These are phyloP conservation scores for Patiria miniata DNA, from an alignment of 35 echinoderm and acorn worm species.

Conservation along the genomic window DNA sequence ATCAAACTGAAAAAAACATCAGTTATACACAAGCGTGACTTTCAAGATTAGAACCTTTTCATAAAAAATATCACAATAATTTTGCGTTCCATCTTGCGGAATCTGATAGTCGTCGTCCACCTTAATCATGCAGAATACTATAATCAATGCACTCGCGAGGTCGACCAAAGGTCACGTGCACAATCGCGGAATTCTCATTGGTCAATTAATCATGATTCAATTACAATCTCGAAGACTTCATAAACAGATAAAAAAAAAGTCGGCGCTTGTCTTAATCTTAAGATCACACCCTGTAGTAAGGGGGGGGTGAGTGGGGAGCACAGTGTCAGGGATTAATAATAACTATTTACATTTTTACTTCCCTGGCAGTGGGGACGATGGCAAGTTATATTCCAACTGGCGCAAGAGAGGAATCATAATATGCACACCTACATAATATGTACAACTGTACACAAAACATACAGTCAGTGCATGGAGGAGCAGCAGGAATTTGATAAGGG, in stretches of 20 bases:
- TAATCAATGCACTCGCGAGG: neutral
- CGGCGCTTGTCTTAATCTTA: too few species aligned
- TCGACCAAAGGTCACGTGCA: conserved; percentile 26
- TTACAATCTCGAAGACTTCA: neutral
- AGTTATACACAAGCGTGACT: neutral
- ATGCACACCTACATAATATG: too few species aligned
- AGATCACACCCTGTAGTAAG: too few species aligned
- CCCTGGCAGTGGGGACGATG: too few species aligned
- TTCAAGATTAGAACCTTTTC: neutral
- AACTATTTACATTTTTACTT: too few species aligned
- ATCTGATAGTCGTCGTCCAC: neutral
- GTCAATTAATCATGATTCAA: conserved; percentile 32
- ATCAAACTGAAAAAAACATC: neutral
- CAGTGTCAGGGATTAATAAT: too few species aligned
- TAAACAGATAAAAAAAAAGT: neutral
- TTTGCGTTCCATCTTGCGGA: neutral
- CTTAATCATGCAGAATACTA: neutral
- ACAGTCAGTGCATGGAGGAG: too few species aligned
- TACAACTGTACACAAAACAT: too few species aligned
- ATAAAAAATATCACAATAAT: neutral
- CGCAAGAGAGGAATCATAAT: too few species aligned
- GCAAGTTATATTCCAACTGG: too few species aligned
- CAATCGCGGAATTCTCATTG: neutral
- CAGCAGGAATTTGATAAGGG: too few species aligned
- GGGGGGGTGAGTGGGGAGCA: too few species aligned